These are phyloP conservation scores for Mythimna loreyi DNA, from an alignment of 2,888 invertebrate species.

Conservation along the genomic window DNA sequence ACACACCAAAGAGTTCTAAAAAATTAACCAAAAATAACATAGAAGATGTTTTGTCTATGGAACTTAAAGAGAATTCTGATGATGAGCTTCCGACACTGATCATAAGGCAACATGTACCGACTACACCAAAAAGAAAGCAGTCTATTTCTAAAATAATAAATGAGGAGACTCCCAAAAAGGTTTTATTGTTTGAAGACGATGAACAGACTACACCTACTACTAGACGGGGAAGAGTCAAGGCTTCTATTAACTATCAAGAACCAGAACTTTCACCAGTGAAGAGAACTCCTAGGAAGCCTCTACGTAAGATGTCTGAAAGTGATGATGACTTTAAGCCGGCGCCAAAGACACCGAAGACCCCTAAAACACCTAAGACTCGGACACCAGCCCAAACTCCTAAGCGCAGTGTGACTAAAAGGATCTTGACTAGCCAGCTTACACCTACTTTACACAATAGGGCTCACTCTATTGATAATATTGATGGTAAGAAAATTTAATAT, in stretches of 20 bases:
- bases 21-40: constrained; percentile 74
- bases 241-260: constrained; percentile 76
- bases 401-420: constrained; percentile 76
- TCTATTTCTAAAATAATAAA: constrained; percentile 70
- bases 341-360: constrained; percentile 71
- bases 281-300: constrained; percentile 74
- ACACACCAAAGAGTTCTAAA: constrained; percentile 77
- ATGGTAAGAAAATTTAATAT: constrained; percentile 72
- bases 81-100: constrained; percentile 86
- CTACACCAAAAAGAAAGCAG: constrained; percentile 81
- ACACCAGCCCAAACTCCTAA: constrained; percentile 76
- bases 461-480: constrained; percentile 81
- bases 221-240: constrained; percentile 77
- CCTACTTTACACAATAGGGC: constrained; percentile 80
- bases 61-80: constrained; percentile 84
- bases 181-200: constrained; percentile 79
- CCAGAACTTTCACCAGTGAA: constrained; percentile 77
- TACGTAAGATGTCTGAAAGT: constrained; percentile 72
- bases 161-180: constrained; percentile 82
- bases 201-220: constrained; percentile 72
- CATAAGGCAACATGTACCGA: constrained; percentile 78
- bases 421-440: constrained; percentile 81
- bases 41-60: constrained; percentile 82
- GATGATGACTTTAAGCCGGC: constrained; percentile 80
- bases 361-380: constrained; percentile 67